Base-by-base conservation (phyloP, 1,140 invertebrate genomes). In the Acromyrmex echinatior region DNA sequence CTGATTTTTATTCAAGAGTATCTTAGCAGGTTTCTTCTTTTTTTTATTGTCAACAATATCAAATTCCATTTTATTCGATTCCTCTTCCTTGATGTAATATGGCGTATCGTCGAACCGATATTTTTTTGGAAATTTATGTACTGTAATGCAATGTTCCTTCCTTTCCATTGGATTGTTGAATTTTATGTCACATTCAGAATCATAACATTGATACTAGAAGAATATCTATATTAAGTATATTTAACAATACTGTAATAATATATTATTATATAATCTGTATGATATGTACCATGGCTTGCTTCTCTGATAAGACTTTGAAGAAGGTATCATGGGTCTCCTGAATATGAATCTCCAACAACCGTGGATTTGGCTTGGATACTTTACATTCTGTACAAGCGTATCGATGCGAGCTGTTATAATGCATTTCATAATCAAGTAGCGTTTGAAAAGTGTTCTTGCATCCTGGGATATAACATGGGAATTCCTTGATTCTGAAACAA, bases 341-440 rank as follows among this genome's bases (percentile, higher is more conserved):
- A 74, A 97, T 93, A 91, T 98, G 97, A 63, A 98, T 94, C 89
- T 97, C 97, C 53, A 98, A 92, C 0, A 97, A 92, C 92, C 97
- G 96, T 0, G 97, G 95, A 14, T 96, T 97, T 0, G 97, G 96
- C 31, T 97, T 93, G 31, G 93, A 92, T 66, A 96, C 96, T 87
- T 96, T 96, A 91, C 97, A 98, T 87, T 93, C 90, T 5, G 90
- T 76, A 86, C 96, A 96, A 12, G 92, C 89, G 84, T 95, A 96
- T 66, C 95, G 93, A 91, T 96, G 96, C 5, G 82, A 91, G n/a
- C 93, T 92, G 81, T 96, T 95, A 85, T 96, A 96, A 84, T 96
- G 96, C 79, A 95, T 93, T 86, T 96, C 95, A 90, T 94, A 96
- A 66, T 95, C 94, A 2, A 95, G 35, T 6, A 96, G 60, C n/a